phyloP scores from a whole-genome alignment of 2,113 vertebrate species.

The Hydrolagus affinis region DNA sequence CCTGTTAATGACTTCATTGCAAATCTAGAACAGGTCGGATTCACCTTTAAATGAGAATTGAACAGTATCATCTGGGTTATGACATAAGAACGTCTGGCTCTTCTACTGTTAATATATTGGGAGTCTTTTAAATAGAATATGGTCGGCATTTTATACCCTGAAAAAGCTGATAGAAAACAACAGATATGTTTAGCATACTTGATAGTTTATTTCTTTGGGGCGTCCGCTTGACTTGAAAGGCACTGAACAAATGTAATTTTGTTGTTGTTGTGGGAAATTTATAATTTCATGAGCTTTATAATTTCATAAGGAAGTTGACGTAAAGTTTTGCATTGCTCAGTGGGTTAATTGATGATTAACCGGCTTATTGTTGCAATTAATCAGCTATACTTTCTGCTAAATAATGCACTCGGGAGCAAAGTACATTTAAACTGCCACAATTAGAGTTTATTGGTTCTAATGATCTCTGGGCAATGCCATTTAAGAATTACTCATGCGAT shows the following conservation, averaged over 20 bases:
- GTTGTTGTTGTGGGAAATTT: no score
- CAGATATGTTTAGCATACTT: not conserved
- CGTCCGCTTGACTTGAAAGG: no score
- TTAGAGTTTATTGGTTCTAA: slow-evolving; percentile 7
- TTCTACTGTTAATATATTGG: not conserved
- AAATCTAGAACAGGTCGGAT: not conserved
- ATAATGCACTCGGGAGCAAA: not conserved
- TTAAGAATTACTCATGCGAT: not conserved
- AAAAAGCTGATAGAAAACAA: no score
- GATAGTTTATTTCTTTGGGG: not conserved
- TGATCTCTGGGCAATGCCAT: not conserved
- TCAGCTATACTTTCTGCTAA: not conserved
- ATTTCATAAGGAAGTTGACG: not conserved
- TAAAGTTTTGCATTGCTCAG: not conserved
- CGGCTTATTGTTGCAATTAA: not conserved
- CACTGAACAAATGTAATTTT: no score
- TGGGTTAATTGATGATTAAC: not conserved
- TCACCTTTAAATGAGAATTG: not conserved
- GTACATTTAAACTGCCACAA: not conserved
- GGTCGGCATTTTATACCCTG: no score
- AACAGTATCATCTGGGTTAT: not conserved
- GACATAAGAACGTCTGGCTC: not conserved
- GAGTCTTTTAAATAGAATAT: not conserved
- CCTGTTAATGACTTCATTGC: not conserved
- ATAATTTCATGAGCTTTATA: not conserved